A percentile compares a stretch with the other conserved stretches of the same genome.
phyloP scores from a whole-genome alignment of 1,140 invertebrate species.

The Drosophila littoralis region DNA sequence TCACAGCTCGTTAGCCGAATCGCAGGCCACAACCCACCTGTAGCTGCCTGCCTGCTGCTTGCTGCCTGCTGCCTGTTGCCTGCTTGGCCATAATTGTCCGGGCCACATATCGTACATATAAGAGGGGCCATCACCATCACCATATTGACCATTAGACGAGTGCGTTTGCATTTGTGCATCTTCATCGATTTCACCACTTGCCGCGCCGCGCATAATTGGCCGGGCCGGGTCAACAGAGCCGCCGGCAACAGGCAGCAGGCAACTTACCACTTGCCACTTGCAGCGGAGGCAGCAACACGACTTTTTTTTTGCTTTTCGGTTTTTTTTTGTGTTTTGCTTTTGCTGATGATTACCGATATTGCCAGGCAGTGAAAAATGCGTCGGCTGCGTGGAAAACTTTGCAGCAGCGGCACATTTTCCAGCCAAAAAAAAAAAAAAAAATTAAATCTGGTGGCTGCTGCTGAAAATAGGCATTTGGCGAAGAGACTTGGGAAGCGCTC shows the following conservation, averaged over 20 bases:
- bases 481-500: constrained; percentile 13
- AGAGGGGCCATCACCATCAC: constrained; percentile 49
- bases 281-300: constrained; percentile 27
- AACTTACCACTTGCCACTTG: background rate
- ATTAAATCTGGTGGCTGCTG: constrained; percentile 48
- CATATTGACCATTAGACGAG: constrained; percentile 80
- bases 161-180: constrained; percentile 82
- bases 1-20: constrained; percentile 78
- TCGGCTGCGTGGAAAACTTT: constrained; percentile 73
- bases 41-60: constrained; percentile 57
- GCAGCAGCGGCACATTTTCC: constrained; percentile 41
- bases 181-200: constrained; percentile 82
- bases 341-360: constrained; percentile 76
- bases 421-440: constrained; percentile 25
- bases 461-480: constrained; percentile 27
- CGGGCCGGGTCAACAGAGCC: constrained; percentile 57
- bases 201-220: constrained; percentile 77
- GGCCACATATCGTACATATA: constrained; percentile 65
- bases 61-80: constrained; percentile 37
- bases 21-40: constrained; percentile 37
- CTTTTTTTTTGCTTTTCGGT: constrained; percentile 25
- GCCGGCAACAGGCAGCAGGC: constrained; percentile 30
- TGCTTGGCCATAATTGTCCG: constrained; percentile 75
- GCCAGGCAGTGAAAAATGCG: constrained; percentile 73
- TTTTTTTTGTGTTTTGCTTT: constrained; percentile 33